phyloP scores from a whole-genome alignment of 2,888 invertebrate genomes.

The Acrobasis repandana region DNA sequence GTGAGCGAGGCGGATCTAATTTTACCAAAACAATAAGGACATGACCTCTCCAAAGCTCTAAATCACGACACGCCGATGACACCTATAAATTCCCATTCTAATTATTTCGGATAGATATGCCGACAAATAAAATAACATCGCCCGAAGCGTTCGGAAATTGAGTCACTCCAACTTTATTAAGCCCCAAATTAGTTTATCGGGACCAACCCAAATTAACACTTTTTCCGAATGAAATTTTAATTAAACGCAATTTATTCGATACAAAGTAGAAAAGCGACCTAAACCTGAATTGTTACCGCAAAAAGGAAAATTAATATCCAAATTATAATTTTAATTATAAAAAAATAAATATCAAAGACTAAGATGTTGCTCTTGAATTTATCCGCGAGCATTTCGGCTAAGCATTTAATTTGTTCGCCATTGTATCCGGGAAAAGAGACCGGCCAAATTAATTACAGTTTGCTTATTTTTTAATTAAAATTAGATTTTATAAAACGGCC shows the following conservation, averaged over 20 bases:
- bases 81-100: conserved; percentile 75
- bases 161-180: conserved; percentile 63
- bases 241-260: conserved; percentile 33
- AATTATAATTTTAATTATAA: conserved; percentile 50
- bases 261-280: conserved; percentile 40
- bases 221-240: conserved; percentile 35
- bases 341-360: conserved; percentile 53
- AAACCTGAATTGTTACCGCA: conserved; percentile 40
- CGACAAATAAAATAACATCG: conserved; percentile 71
- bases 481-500: conserved; percentile 72
- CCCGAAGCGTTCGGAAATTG: conserved; percentile 60
- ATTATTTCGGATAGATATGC: conserved; percentile 72
- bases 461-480: conserved; percentile 80
- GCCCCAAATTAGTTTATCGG: conserved; percentile 60
- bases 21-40: conserved; percentile 60
- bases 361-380: conserved; percentile 47
- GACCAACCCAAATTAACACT: conserved; percentile 50
- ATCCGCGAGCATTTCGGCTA: conserved; percentile 49
- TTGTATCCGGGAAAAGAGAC: conserved; percentile 59
- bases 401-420: conserved; percentile 67
- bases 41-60: conserved; percentile 44
- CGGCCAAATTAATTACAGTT: conserved; percentile 71
- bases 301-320: conserved; percentile 44
- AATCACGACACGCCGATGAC: conserved; percentile 67
- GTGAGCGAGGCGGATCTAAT: conserved; percentile 30